These are phyloP conservation scores for Lamellibrachia columna DNA, from an alignment of 2,888 invertebrate species.

Conservation along the genomic window DNA sequence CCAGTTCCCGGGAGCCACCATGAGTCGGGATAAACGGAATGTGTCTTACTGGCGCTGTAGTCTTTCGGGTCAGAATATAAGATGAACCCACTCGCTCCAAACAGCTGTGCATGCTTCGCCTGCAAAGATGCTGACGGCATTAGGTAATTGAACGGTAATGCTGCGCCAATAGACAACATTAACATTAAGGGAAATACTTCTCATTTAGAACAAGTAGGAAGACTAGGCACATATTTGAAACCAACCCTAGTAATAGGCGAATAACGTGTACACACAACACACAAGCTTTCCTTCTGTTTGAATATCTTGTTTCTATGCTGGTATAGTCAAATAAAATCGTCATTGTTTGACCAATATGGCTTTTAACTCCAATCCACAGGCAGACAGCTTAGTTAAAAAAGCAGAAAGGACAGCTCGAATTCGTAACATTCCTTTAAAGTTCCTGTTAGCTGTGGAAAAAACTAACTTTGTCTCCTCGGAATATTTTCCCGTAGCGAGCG, in stretches of 20 bases:
- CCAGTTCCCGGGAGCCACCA: constrained; percentile 68
- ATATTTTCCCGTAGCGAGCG: constrained; percentile 68
- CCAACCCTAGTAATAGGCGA: neutral
- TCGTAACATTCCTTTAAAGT: neutral
- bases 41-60: constrained; percentile 54
- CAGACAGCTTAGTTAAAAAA: neutral
- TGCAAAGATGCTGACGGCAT: constrained; percentile 35
- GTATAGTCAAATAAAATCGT: too few relatives aligned
- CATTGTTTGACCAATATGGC: too few relatives aligned
- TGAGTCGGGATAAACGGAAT: constrained; percentile 63
- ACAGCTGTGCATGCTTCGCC: constrained; percentile 55
- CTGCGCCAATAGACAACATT: neutral
- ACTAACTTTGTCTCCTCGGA: constrained; percentile 65
- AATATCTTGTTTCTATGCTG: too few relatives aligned
- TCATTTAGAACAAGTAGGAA: neutral
- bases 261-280: neutral
- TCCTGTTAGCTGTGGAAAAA: neutral
- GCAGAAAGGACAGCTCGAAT: neutral
- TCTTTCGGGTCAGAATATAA: constrained; percentile 65
- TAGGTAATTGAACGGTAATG: neutral
- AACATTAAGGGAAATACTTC: neutral
- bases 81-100: constrained; percentile 64
- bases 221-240: neutral
- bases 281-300: too few relatives aligned
- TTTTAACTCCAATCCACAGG: neutral